Base-by-base conservation (phyloP, 2,888 invertebrate species). In the Mythimna lalbum region DNA sequence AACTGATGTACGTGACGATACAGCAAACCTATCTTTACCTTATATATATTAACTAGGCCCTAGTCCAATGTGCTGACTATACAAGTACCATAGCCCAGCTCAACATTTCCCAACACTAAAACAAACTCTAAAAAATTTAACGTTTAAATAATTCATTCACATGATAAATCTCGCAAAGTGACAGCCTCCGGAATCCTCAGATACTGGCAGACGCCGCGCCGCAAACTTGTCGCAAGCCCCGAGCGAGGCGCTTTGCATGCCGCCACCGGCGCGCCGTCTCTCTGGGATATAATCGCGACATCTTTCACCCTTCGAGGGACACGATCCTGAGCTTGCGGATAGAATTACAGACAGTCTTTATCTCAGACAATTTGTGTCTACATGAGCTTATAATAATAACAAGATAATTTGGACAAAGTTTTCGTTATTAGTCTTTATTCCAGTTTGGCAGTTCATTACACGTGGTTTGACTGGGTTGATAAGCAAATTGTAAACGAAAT, bases 221-320 rank as follows among this genome's bases (percentile, higher is more conserved):
- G 43, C 65, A 53, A 66, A 52, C 61, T 36, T 17, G 19, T 55
- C 49, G 21, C 36, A 9, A 60, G 60, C 60, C 50, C 36, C 60
- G 21, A 68, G 73, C 60, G 4, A 61, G 49, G 19, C 19, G 12
- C 27, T 31, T 39, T 31, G n/a, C 60, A 49, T 55, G n/a, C 19
- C 31, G n/a, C n/a, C 39, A n/a, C 27, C 31, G n/a, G n/a, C 31
- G 31, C n/a, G n/a, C 23, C 47, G 39, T 63, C 77, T 64, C 62
- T 49, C 52, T n/a, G 55, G 73, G 31, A 69, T 39, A 62, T 62
- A 67, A 64, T 82, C 66, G 50, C 33, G 59, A 64, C 53, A 73
- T 78, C 69, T 67, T 64, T 52, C 33, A 56, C 61, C 69, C 78
- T 81, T 47, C 53, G 56, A 66, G 68, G 63, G 65, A 63, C 49